These are phyloP conservation scores for Margarornis squamiger DNA, from an alignment of 2,797 vertebrate genomes.

Conservation along the genomic window DNA sequence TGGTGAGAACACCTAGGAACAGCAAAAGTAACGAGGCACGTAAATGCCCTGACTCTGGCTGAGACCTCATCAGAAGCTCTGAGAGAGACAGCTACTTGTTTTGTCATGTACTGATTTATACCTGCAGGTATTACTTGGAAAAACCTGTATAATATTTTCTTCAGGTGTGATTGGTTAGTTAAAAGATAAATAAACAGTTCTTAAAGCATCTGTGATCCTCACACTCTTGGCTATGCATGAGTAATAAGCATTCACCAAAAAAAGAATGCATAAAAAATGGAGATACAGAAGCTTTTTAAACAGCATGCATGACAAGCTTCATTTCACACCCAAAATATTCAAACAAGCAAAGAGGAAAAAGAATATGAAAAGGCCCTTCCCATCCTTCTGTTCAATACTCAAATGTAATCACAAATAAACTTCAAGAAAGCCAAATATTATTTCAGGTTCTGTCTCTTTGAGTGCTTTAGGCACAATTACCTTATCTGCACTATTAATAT, in stretches of 20 bases:
- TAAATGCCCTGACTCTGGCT: not conserved
- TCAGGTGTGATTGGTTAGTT: not conserved
- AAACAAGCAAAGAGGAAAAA: not conserved
- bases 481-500: not conserved
- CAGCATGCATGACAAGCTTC: not conserved
- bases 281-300: not conserved
- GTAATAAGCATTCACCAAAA: not conserved
- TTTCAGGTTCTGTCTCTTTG: not conserved
- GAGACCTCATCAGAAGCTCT: not conserved
- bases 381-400: not conserved
- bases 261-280: not conserved
- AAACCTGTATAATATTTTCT: not conserved
- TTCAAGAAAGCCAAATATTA: not conserved
- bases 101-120: not conserved
- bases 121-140: not conserved
- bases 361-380: not conserved
- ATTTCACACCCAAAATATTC: conserved; percentile 20
- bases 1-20: not conserved
- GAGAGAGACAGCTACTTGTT: not conserved
- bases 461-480: not conserved
- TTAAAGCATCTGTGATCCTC: not conserved
- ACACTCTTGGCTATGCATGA: not conserved
- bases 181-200: not conserved
- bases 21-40: not conserved
- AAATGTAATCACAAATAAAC: not conserved